Evolutionary conservation across 2,888 invertebrate genomes (phyloP), one percentile per base, ranked within the genome.

Genomic region (Drosophila kanekoi): DNA sequence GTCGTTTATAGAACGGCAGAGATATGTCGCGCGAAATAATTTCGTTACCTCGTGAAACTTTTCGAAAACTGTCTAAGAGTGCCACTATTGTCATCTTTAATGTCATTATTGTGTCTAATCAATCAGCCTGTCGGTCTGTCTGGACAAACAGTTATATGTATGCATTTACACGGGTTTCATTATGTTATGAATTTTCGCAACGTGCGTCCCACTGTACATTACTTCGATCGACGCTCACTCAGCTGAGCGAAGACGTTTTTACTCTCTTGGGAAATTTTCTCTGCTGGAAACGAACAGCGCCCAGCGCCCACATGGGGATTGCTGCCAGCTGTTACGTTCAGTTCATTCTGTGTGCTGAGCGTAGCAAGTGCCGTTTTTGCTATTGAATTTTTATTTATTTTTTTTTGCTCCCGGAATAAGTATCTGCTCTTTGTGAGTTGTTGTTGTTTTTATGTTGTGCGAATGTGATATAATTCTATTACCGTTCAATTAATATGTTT

Each of bases 391-490:
- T 11, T 18, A 44, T 10, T 33, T n/a, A 10, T 11, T 13, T 11
- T 18, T 49, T 10, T 33, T n/a, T n/a, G 32, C 11, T 35, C 16
- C 32, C 28, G 45, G 5, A 56, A 71, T 63, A 47, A 48, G 52
- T 16, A 41, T 33, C 9, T 35, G 35, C 6, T 44, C 37, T 20
- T 18, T 20, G 77, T 72, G 33, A 63, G 77, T 73, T 48, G 18
- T 53, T 58, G 45, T 59, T 68, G 23, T 28, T 23, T 38, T 11
- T 6, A 4, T 38, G 8, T 11, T 5, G 16, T 49, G 23, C 13
- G n/a, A 41, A 66, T 18, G 43, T 43, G 37, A 57, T 70, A 48
- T 56, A 52, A 52, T 77, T 71, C 18, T 56, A 62, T 49, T 44
- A 61, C 13, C 8, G 14, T 13, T 38, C n/a, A 62, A 52, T 47